Evolutionary conservation across 2,113 vertebrate genomes (phyloP).

Genomic region (Thymallus thymallus): DNA sequence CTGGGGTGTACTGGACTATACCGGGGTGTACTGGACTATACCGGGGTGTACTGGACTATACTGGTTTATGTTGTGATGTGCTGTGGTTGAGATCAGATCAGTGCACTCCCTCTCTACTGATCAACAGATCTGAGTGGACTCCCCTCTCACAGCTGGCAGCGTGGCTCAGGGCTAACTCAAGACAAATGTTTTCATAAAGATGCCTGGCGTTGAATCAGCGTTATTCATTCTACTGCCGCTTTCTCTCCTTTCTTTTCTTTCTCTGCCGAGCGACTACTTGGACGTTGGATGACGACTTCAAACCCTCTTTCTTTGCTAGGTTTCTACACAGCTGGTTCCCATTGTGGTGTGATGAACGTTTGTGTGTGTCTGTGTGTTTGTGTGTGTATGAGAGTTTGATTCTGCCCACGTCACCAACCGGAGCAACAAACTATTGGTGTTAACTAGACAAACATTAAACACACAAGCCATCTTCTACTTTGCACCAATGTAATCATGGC

Average conservation of each 20-base stretch:
- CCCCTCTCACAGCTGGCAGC: not conserved
- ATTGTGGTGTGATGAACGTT: conserved; percentile 51
- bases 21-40: not conserved
- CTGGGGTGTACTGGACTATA: too few relatives aligned
- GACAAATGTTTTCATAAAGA: conserved; percentile 71
- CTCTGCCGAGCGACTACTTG: conserved; percentile 4
- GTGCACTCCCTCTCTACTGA: conserved; percentile 4
- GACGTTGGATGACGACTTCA: conserved; percentile 10
- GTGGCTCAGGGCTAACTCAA: conserved; percentile 51
- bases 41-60: not conserved
- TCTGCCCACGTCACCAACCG: conserved; percentile 48
- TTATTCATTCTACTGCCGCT: conserved; percentile 42
- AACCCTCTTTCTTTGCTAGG: not conserved
- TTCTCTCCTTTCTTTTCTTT: conserved; percentile 12
- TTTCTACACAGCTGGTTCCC: conserved; percentile 59
- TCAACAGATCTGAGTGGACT: conserved; percentile 1
- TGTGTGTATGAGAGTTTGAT: conserved; percentile 25
- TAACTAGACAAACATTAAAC: conserved; percentile 46
- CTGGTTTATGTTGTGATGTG: not conserved
- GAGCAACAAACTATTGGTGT: conserved; percentile 44
- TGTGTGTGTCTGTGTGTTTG: too few relatives aligned
- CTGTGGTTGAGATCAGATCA: conserved; percentile 12
- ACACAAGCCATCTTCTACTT: not conserved
- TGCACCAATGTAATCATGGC: conserved; percentile 22
- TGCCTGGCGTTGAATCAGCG: conserved; percentile 64